phyloP scores from a whole-genome alignment of 2,113 vertebrate species.

The Narcine bancroftii region DNA sequence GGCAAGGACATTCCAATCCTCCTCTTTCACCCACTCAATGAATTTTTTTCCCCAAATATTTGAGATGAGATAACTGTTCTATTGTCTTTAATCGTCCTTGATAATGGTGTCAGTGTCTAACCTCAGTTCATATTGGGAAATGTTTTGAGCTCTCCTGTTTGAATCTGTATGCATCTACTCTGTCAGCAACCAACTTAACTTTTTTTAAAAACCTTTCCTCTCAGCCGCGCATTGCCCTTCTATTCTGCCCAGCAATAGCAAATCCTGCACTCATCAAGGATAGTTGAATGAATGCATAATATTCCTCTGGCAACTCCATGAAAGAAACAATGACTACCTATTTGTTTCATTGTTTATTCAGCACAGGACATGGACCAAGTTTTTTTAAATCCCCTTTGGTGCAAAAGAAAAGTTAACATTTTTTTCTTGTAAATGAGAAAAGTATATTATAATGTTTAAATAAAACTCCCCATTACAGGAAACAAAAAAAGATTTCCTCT shows the following conservation, averaged over 20 bases:
- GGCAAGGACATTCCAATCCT: constrained; percentile 9
- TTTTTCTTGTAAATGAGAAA: neutral
- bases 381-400: neutral
- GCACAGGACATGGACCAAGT: neutral
- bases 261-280: neutral
- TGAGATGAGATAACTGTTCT: neutral
- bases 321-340: neutral
- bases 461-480: neutral
- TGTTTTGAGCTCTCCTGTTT: neutral
- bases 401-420: neutral
- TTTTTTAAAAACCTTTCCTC: neutral
- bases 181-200: neutral
- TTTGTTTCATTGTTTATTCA: neutral
- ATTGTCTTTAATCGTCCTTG: neutral
- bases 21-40: neutral
- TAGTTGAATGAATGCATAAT: neutral
- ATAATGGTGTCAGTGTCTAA: neutral
- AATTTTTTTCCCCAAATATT: neutral
- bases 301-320: neutral
- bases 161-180: neutral
- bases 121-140: neutral
- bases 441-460: neutral
- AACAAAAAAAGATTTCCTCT: neutral
- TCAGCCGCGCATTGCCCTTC: neutral
- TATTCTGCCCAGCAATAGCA: too few species aligned